A percentile compares a stretch with the other conserved stretches of the same genome.
These are phyloP conservation scores for Sarcophaga peregrina DNA, from an alignment of 1,140 invertebrate genomes.

Conservation along the genomic window DNA sequence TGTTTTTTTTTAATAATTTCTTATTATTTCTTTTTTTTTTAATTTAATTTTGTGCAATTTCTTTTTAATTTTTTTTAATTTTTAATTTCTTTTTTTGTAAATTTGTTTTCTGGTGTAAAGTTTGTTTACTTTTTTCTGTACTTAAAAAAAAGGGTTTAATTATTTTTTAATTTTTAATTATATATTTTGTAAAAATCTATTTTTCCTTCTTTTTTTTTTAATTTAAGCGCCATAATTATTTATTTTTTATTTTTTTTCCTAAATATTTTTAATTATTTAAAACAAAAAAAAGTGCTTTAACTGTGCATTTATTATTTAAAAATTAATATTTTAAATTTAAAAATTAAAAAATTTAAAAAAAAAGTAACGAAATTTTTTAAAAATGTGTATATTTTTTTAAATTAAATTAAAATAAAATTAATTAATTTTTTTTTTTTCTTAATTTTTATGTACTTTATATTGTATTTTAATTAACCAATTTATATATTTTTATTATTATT, in stretches of 20 bases:
- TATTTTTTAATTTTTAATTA: background rate
- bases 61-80: constrained; percentile 16
- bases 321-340: too few relatives aligned
- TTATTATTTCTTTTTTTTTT: background rate
- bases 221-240: constrained; percentile 37
- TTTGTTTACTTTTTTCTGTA: background rate
- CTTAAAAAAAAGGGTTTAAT: constrained; percentile 11
- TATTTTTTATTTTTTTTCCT: background rate
- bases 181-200: background rate
- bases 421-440: background rate
- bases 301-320: constrained; percentile 34
- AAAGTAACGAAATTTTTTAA: background rate
- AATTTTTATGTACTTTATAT: background rate
- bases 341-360: constrained; percentile 1
- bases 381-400: constrained; percentile 29
- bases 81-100: constrained; percentile 28
- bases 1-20: background rate
- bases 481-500: background rate
- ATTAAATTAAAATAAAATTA: background rate
- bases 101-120: background rate
- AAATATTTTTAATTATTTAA: constrained; percentile 7
- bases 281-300: constrained; percentile 38
- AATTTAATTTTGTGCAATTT: constrained; percentile 5
- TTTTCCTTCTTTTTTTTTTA: background rate
- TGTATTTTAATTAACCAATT: background rate